phyloP scores from a whole-genome alignment of 1,140 invertebrate species.

The Portunus trituberculatus region DNA sequence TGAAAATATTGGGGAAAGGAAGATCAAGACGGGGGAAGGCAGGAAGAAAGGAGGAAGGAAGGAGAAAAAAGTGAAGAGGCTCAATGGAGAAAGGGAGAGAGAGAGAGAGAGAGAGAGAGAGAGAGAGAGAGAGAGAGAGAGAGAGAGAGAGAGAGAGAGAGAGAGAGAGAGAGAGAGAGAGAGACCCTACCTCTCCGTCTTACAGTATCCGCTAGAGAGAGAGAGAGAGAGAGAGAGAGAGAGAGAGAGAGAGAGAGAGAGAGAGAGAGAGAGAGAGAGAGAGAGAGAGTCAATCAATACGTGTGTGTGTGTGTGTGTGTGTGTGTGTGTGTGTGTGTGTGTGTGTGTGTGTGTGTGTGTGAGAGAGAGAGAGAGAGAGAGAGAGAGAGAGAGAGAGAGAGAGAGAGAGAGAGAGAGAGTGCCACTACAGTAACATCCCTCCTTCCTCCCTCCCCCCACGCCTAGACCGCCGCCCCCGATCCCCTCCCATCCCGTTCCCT shows the following conservation, averaged over 20 bases:
- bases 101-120: neutral
- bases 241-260: neutral
- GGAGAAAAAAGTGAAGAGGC: neutral
- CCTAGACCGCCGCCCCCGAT: too few relatives aligned
- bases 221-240: too few relatives aligned
- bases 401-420: constrained; percentile 49
- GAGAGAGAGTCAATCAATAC: neutral
- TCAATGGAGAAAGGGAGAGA: neutral
- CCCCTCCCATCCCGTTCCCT: neutral
- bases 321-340: neutral
- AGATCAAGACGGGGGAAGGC: neutral
- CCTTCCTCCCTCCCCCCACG: neutral
- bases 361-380: constrained; percentile 54
- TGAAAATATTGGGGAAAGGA: neutral
- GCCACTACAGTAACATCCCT: neutral
- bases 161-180: neutral
- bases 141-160: constrained; percentile 42
- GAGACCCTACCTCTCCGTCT: neutral
- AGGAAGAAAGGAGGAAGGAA: neutral
- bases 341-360: neutral
- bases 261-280: neutral
- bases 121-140: constrained; percentile 34
- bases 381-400: constrained; percentile 28
- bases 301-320: neutral
- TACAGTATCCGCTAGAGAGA: too few relatives aligned